Evolutionary conservation across 2,797 vertebrate genomes (phyloP).

Genomic region (Hyperoplus immaculatus): DNA sequence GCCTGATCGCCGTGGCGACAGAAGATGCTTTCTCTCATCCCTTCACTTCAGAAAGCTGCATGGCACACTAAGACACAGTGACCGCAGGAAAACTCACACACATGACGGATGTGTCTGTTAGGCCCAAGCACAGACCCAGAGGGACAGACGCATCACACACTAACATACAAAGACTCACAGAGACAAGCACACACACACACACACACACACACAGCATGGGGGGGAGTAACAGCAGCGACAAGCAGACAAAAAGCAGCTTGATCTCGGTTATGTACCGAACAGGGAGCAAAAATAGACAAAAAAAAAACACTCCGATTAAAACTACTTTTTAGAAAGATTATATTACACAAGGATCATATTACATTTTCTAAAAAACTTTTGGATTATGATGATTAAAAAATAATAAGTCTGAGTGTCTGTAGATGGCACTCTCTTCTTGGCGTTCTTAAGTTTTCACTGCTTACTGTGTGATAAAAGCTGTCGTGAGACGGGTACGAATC

Average conservation of each 20-base stretch:
- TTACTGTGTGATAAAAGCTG: slow-evolving; percentile 6
- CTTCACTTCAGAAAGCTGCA: slow-evolving; percentile 82
- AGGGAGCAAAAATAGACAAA: slow-evolving; percentile 6
- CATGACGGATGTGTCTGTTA: slow-evolving; percentile 49
- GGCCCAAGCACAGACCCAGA: slow-evolving; percentile 18
- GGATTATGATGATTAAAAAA: neutral
- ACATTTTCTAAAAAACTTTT: neutral
- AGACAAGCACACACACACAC: slow-evolving; percentile 2
- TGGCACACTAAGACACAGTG: slow-evolving; percentile 70
- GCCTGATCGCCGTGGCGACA: slow-evolving; percentile 82
- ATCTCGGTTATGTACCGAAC: slow-evolving; percentile 41
- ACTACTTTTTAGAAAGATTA: too few species aligned
- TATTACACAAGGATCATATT: too few species aligned
- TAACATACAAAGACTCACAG: slow-evolving; percentile 7
- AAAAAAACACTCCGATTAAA: too few species aligned
- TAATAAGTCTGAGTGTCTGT: neutral
- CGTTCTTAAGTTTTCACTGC: neutral
- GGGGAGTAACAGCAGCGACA: slow-evolving; percentile 34
- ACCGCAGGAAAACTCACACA: slow-evolving; percentile 56
- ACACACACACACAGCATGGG: slow-evolving; percentile 37
- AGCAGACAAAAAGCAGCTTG: slow-evolving; percentile 55
- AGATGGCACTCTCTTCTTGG: slow-evolving; percentile 15
- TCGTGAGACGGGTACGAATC: neutral
- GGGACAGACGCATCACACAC: slow-evolving; percentile 47
- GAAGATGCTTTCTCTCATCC: slow-evolving; percentile 86